Conservation (phyloP, 2,888 invertebrate genomes). For the Lutraria lutraria region DNA sequence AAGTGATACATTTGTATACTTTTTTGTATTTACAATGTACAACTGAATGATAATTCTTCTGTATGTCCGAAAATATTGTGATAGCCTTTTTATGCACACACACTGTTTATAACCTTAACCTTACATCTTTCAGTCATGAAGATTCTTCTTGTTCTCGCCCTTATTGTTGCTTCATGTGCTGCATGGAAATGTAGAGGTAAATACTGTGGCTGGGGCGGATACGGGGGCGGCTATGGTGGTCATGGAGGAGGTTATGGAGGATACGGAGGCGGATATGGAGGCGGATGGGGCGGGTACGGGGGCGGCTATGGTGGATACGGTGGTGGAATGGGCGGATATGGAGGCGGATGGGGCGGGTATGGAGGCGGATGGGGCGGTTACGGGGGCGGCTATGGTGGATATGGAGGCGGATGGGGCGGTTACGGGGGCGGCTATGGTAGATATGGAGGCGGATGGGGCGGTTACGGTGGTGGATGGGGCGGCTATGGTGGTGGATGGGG, state of each 20-base stretch:
- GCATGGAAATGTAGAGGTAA: neutral
- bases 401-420: neutral
- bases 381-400: neutral
- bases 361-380: neutral
- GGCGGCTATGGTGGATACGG: too few species aligned
- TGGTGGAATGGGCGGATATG: too few species aligned
- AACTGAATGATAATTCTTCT: too few species aligned
- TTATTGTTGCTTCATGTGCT: neutral
- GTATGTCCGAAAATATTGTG: too few species aligned
- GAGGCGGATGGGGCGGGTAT: too few species aligned
- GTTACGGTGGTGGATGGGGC: neutral
- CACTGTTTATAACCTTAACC: too few species aligned
- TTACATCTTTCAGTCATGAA: neutral
- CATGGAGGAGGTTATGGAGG: neutral
- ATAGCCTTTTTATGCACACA: too few species aligned
- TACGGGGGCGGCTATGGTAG: neutral
- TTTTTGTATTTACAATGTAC: too few species aligned
- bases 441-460: too few species aligned
- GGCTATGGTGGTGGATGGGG: neutral
- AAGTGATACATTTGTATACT: too few species aligned
- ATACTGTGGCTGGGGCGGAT: neutral
- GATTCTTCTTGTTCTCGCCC: constrained; percentile 10
- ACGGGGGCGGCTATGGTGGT: neutral
- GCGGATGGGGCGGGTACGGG: neutral
- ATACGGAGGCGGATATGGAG: neutral